phyloP scores from a whole-genome alignment of 2,797 vertebrate species.

The Rhinoraja longicauda region DNA sequence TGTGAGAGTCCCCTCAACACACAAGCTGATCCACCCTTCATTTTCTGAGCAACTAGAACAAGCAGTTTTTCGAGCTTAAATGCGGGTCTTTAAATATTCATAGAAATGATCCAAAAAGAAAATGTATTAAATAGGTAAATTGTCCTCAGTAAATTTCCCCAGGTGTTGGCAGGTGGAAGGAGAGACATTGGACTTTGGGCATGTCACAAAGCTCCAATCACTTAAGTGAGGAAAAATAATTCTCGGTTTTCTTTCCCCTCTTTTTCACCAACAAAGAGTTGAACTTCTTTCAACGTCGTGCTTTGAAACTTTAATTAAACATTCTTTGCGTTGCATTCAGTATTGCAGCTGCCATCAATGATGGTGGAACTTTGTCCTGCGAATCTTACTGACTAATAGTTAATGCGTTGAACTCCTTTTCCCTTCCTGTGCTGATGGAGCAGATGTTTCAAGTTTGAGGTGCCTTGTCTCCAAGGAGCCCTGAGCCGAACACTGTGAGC shows the following conservation, averaged over 20 bases:
- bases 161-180: too few relatives aligned
- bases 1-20: background rate
- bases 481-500: background rate
- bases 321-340: background rate
- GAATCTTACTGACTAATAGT: background rate
- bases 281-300: background rate
- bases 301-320: background rate
- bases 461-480: background rate
- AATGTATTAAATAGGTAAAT: too few relatives aligned
- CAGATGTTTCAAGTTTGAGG: background rate
- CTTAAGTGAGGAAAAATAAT: background rate
- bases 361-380: background rate
- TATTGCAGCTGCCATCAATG: background rate
- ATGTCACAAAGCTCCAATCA: background rate
- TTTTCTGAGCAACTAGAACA: too few relatives aligned
- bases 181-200: too few relatives aligned
- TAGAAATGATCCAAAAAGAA: too few relatives aligned
- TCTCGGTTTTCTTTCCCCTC: background rate
- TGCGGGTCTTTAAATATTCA: background rate
- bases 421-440: background rate
- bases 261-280: background rate
- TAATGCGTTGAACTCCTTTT: too few relatives aligned
- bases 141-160: too few relatives aligned
- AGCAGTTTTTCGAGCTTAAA: background rate
- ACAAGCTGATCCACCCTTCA: too few relatives aligned